These are phyloP conservation scores for Empis livida DNA, from an alignment of 2,888 invertebrate genomes.

Conservation along the genomic window DNA sequence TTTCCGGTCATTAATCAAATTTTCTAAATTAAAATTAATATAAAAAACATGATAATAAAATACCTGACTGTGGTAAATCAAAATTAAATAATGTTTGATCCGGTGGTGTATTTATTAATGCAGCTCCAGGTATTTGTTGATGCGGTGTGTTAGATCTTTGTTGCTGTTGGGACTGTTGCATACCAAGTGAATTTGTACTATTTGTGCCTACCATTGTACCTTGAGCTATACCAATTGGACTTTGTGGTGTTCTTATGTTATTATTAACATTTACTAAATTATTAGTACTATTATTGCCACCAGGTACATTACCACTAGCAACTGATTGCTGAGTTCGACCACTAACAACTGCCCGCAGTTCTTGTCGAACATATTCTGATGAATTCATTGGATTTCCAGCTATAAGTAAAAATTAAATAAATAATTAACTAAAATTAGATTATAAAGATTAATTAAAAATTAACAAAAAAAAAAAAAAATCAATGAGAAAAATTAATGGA, in stretches of 20 bases:
- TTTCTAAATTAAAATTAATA: no score
- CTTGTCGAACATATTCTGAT: constrained; percentile 84
- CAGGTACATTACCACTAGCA: constrained; percentile 18
- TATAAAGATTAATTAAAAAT: background rate
- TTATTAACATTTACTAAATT: constrained; percentile 8
- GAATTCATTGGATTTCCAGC: constrained; percentile 49
- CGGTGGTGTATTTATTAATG: constrained; percentile 31
- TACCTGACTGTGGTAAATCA: constrained; percentile 29
- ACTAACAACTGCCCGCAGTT: constrained; percentile 77
- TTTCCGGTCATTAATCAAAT: no score
- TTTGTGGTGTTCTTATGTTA: constrained; percentile 27
- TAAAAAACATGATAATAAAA: no score
- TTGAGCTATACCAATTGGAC: constrained; percentile 26
- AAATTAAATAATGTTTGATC: constrained; percentile 34
- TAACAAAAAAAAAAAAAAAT: no score
- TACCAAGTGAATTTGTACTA: constrained; percentile 27
- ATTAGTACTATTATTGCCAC: constrained; percentile 17
- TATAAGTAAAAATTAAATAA: constrained; percentile 22
- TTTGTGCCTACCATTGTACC: constrained; percentile 28
- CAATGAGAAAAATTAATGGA: no score
- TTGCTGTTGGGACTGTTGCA: constrained; percentile 15
- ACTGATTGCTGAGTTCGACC: constrained; percentile 52
- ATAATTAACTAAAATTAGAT: constrained; percentile 3
- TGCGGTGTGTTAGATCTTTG: constrained; percentile 12
- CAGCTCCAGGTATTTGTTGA: constrained; percentile 20